A percentile compares a stretch with the other conserved stretches of the same genome.
Conservation (phyloP, 92 coral and sea anemone genomes). For the Heteractis magnifica region DNA sequence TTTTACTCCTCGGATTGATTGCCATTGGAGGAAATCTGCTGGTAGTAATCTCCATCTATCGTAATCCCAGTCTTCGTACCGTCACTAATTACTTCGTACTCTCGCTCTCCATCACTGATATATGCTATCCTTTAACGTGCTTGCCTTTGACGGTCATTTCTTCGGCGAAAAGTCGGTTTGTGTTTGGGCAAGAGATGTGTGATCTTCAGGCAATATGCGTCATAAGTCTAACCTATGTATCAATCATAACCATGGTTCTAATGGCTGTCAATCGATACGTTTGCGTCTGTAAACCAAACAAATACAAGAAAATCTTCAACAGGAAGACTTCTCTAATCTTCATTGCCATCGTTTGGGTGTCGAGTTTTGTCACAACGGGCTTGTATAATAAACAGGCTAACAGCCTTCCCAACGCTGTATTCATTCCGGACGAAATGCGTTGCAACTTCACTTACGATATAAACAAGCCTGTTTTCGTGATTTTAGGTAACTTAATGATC, state of each 20-base stretch:
- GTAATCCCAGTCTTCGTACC: conserved; percentile 9
- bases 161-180: conserved; percentile 2
- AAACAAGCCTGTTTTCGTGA: neutral
- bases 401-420: neutral
- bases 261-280: conserved; percentile 14
- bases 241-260: conserved; percentile 8
- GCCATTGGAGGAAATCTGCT: conserved; percentile 14
- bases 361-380: neutral
- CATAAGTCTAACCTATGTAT: neutral
- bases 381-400: too few species aligned
- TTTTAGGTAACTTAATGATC: neutral
- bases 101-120: neutral
- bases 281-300: conserved; percentile 7
- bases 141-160: neutral
- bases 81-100: conserved; percentile 9
- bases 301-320: conserved; percentile 4
- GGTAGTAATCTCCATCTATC: conserved; percentile 9
- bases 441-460: neutral
- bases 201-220: conserved; percentile 14
- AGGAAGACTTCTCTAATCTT: neutral
- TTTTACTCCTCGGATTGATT: neutral
- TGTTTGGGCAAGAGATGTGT: neutral
- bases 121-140: neutral
- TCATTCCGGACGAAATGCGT: neutral
- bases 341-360: neutral